Evolutionary conservation across 2,113 vertebrate species (phyloP), one percentile per base, ranked within the genome.

Genomic region (Rhadina sibilatrix): DNA sequence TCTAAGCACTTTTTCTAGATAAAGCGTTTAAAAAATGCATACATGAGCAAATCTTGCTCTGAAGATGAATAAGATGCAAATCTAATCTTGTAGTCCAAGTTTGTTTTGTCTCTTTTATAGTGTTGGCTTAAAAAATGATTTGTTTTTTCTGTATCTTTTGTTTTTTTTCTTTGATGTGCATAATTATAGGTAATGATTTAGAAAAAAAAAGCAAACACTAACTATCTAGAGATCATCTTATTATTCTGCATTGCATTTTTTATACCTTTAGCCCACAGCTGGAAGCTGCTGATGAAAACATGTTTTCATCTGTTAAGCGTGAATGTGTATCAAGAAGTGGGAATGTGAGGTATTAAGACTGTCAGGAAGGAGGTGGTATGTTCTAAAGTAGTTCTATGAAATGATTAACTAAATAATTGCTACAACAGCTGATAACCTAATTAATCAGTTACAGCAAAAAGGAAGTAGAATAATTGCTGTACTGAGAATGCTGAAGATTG

Each of bases 401-500:
- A 69, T 81, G 40, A 85, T 86, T 94, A 95, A 83, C 71, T 76
- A 60, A 90, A 70, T 80, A 94, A 89, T 84, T 92, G n/a, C n/a
- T 83, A 9, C 66, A 83, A 31, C 20, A 65, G 33, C 35, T 52
- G 61, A 74, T 91, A 83, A 90, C 52, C 30, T 81, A 59, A 91
- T 94, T 79, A 80, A 81, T 91, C 49, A 76, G 50, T 78, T 86
- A 21, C 4, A 60, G 22, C 76, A 95, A 30, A 88, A 52, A 87
- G 53, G 47, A 91, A 79, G 33, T 89, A 53, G 42, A 24, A 33
- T 91, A 81, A 81, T 93, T 82, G 61, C 70, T 66, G 38, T 90
- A 54, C 37, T 71, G 80, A 86, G 78, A 91, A 70, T 76, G 31
- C 69, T 93, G n/a, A 81, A 66, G 82, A 91, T 75, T 71, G 65